Conservation (phyloP, 2,888 invertebrate genomes). For the Yponomeuta sedellus region DNA sequence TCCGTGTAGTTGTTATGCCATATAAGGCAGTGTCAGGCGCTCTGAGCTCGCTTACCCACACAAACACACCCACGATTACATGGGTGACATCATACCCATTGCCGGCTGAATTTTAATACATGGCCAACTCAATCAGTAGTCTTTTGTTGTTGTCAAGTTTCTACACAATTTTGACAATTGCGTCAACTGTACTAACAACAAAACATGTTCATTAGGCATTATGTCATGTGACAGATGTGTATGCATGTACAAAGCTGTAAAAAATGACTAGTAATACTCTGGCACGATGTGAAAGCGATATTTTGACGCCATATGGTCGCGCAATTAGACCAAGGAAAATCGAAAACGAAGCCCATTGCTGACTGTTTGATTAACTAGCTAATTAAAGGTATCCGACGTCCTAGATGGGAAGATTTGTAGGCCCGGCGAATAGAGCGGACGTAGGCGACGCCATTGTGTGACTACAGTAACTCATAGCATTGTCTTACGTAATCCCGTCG, state of each 20-base stretch:
- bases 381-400: conserved; percentile 56
- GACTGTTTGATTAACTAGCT: conserved; percentile 43
- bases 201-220: conserved; percentile 5
- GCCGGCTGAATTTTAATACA: conserved; percentile 57
- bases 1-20: conserved; percentile 62
- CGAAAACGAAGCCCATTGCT: conserved; percentile 37
- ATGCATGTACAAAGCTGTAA: background rate
- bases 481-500: conserved; percentile 60
- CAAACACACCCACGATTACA: conserved; percentile 42
- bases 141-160: conserved; percentile 21
- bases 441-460: conserved; percentile 35
- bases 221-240: background rate
- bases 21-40: conserved; percentile 51
- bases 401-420: conserved; percentile 50
- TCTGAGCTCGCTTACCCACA: conserved; percentile 40
- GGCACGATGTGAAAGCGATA: background rate
- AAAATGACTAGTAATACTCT: background rate
- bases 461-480: conserved; percentile 47
- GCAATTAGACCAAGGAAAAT: conserved; percentile 32
- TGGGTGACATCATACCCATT: conserved; percentile 60
- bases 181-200: conserved; percentile 23
- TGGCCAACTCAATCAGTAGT: conserved; percentile 9
- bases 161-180: conserved; percentile 32
- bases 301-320: conserved; percentile 14
- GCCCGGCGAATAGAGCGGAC: conserved; percentile 25